Conservation (phyloP, 2,888 invertebrate genomes). For the Nasonia oneida region DNA sequence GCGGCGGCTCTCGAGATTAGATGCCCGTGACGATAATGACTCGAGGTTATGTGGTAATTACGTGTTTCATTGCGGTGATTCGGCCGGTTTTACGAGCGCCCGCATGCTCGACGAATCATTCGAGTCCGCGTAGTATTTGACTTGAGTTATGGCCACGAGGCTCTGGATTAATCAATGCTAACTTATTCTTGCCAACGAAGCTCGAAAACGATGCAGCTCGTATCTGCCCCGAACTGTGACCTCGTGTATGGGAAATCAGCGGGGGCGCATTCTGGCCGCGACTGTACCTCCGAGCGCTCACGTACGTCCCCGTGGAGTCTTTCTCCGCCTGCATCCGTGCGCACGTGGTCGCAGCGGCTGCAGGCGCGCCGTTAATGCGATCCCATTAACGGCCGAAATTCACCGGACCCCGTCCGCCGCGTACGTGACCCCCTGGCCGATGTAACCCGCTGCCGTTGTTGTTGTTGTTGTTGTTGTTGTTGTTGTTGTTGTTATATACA, state of each 20-base stretch:
- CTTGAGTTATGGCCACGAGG: background rate
- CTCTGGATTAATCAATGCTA: background rate
- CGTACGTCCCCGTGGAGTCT: background rate
- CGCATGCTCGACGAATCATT: background rate
- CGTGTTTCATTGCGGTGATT: constrained; percentile 36
- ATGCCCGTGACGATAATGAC: constrained; percentile 14
- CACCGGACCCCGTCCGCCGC: background rate
- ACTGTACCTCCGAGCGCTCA: background rate
- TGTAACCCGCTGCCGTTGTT: background rate
- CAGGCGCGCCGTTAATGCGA: constrained; percentile 25
- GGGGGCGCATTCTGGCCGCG: background rate
- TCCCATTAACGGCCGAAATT: constrained; percentile 41
- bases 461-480: background rate
- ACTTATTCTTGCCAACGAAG: too few relatives aligned
- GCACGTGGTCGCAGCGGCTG: constrained; percentile 16
- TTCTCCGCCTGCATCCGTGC: constrained; percentile 4
- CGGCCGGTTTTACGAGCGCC: constrained; percentile 11
- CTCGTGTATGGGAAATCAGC: background rate
- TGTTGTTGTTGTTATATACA: background rate
- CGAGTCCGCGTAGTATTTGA: background rate
- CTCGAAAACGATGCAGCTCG: too few relatives aligned
- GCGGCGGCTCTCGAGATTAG: background rate
- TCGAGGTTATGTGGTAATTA: constrained; percentile 33
- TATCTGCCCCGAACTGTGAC: background rate
- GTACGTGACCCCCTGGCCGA: constrained; percentile 2